A percentile compares a stretch with the other conserved stretches of the same genome.
phyloP scores from a whole-genome alignment of 1,140 invertebrate species.

The Drosophila quadrilineata region DNA sequence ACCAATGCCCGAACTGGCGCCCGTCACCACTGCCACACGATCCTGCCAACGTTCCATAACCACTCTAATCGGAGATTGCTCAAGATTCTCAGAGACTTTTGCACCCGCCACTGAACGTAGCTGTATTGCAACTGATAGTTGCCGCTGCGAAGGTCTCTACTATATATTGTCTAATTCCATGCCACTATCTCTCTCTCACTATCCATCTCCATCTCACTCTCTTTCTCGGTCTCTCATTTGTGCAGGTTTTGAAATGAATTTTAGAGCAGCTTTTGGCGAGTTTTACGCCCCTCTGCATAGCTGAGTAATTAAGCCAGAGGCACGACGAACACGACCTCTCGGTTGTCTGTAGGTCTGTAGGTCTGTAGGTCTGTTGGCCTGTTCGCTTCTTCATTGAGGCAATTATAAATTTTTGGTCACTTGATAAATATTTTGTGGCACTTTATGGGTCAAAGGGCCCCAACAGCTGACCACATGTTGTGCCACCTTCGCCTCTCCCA shows the following conservation, averaged over 20 bases:
- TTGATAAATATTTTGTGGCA: constrained; percentile 16
- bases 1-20: constrained; percentile 88
- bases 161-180: too few species aligned
- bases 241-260: constrained; percentile 17
- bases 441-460: neutral
- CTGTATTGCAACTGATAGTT: constrained; percentile 7
- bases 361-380: neutral
- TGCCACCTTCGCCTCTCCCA: neutral
- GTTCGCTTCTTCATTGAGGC: neutral
- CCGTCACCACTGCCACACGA: constrained; percentile 85
- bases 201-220: too few species aligned
- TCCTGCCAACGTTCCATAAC: constrained; percentile 84
- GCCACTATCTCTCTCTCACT: too few species aligned
- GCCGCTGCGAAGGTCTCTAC: neutral
- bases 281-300: neutral
- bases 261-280: constrained; percentile 12
- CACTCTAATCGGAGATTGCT: neutral
- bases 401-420: constrained; percentile 7
- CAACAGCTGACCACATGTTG: too few species aligned
- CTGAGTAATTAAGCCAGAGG: constrained; percentile 27
- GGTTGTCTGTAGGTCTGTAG: neutral
- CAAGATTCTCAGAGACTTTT: neutral
- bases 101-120: neutral
- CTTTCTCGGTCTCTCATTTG: too few species aligned
- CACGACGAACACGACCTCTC: too few species aligned